Base-by-base conservation (phyloP, 2,888 invertebrate species). In the Esperia sulphurella region DNA sequence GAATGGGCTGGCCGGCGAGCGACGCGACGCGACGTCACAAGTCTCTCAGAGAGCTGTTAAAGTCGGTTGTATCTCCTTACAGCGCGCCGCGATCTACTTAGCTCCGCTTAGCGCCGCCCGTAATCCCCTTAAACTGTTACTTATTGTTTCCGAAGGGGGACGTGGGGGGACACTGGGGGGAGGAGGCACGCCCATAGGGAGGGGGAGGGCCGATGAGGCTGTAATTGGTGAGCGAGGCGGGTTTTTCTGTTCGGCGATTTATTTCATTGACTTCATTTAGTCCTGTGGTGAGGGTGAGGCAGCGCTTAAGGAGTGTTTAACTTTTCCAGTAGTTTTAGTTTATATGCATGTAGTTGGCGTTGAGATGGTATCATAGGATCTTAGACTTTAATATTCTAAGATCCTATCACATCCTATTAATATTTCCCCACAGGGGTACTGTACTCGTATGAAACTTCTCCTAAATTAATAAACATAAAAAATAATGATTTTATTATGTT, bases 81-180 rank as follows among this genome's bases (percentile, higher is more conserved):
- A 14, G 39, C 31, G 39, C 14, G n/a, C n/a, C n/a, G n/a, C n/a
- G 33, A 33, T 33, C 3, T 33, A 33, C 21, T 35, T 10, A 46
- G 40, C 43, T 38, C 46, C 30, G 43, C 43, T 54, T 50, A 52
- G 45, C 43, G 46, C 41, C 43, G 46, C 45, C 51, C 40, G 48
- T 69, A 68, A 70, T 70, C 67, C 65, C 58, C 67, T 70, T 70
- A 70, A 67, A 68, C 65, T 59, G 65, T 65, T 63, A 68, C 70
- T 66, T 61, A 64, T 60, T 61, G 61, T 62, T 62, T 56, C 47
- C 52, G n/a, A 1, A 41, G 21, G 35, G 46, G 38, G 28, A 35
- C 44, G 12, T 28, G 40, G 49, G 29, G 35, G 14, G 33, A 39
- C 42, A 44, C n/a, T 48, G 53, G 28, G 55, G 55, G 59, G 50